Evolutionary conservation across 2,113 vertebrate species (phyloP), one percentile per base, ranked within the genome.

Genomic region (Cichladusa arquata): DNA sequence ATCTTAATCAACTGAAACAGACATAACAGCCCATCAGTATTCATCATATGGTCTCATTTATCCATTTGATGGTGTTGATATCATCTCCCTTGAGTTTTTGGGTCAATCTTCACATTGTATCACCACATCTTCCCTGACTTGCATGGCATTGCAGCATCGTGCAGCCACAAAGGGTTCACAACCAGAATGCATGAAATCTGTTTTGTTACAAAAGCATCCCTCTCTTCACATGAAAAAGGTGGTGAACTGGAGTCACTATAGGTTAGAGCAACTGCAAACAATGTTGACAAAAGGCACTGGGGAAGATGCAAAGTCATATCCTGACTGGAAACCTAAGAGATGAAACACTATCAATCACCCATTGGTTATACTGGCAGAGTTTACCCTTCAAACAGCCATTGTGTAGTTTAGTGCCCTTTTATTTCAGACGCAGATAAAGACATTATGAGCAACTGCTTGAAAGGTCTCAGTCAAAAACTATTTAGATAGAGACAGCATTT

Each of bases 141-240:
- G 31, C 1, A 1, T 28, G 26, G 61, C 20, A 19, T 18, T 42
- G 33, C 31, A 79, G 33, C 31, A 45, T 50, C 0, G 0, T 42
- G 42, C 19, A 29, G 31, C n/a, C 33, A n/a, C 23, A 70, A 74
- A 79, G 16, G 5, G 12, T 54, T 70, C 72, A 44, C 22, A 9
- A 8, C 10, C 62, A 31, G 25, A 86, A 53, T 45, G 29, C 12
- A 58, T 16, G 50, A 51, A 38, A 24, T 47, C 42, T 83, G 9
- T 10, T 71, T 61, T 61, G 11, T 45, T 69, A 72, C 23, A 64
- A 72, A 62, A 89, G 6, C 48, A 77, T 69, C 31, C 47, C 12
- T 16, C 26, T 66, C 76, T 89, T 71, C 36, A n/a, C 14, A 6
- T 13, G 25, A 31, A 62, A 66, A 66, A 67, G 31, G 34, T 36